Evolutionary conservation across 2,113 vertebrate genomes (phyloP), one percentile per base, ranked within the genome.

Genomic region (Nyctereutes procyonoides): DNA sequence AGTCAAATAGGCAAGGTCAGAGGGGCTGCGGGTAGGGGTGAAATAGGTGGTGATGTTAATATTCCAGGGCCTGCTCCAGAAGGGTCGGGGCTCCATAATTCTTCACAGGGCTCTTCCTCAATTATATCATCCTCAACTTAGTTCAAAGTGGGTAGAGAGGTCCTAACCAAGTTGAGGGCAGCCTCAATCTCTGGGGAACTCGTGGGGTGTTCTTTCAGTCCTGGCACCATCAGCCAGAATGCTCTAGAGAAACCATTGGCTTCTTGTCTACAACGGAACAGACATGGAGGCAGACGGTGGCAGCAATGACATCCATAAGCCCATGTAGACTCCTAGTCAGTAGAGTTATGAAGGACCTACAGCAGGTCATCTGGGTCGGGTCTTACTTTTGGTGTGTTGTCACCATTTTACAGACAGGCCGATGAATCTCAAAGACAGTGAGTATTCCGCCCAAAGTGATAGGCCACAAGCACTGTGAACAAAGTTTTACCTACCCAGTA

Each of bases 271-370:
- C 2, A 2, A 0, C 63, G 48, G 80, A 38, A 56, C 60, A 38
- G 51, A 79, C 4, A 2, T 4, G 26, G 15, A 83, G 8, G 35
- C 3, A 6, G 20, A 53, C 1, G n/a, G 51, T 19, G 32, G 30
- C 15, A 11, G 5, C 16, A 26, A 10, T 0, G 13, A 48, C 3
- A 2, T 48, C 93, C 8, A 0, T 19, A 10, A 16, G 17, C 17
- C n/a, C 73, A 1, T 32, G 28, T 81, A 56, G 43, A 77, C 56
- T 51, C 13, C 1, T 0, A 4, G 30, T 8, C 6, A 1, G 5
- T 22, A 6, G 73, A 26, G 24, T 56, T 67, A 51, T 38, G 5
- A 48, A 65, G n/a, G 28, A 9, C 16, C 35, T 17, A 32, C 17
- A 10, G 74, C 86, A 60, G 62, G 55, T 10, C 55, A 22, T 35